Evolutionary conservation across 2,888 invertebrate species (phyloP).

Genomic region (Oconnorella tubifera): DNA sequence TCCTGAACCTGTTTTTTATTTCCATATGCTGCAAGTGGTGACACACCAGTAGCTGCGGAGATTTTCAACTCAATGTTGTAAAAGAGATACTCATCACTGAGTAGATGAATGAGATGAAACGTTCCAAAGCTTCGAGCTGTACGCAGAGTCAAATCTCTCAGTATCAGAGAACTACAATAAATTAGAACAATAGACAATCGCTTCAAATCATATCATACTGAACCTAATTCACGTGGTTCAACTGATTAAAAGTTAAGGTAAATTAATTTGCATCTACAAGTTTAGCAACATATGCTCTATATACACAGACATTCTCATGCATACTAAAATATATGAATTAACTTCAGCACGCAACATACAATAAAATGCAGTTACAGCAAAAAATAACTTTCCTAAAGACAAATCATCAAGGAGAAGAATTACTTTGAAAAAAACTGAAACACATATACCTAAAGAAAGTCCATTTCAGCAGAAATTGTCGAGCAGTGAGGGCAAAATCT

Average conservation of each 20-base stretch:
- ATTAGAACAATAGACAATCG: not conserved
- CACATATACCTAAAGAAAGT: conserved; percentile 20
- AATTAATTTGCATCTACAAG: too few species aligned
- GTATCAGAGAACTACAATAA: conserved; percentile 21
- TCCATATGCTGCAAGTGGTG: conserved; percentile 8
- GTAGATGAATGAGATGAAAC: conserved; percentile 28
- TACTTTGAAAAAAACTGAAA: too few species aligned
- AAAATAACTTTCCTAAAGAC: not conserved
- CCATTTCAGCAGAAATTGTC: conserved; percentile 18
- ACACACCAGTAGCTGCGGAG: conserved; percentile 15
- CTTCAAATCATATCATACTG: too few species aligned
- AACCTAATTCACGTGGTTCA: too few species aligned
- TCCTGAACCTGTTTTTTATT: conserved; percentile 14
- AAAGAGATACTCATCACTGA: conserved; percentile 29
- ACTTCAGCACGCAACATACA: too few species aligned
- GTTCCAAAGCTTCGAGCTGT: conserved; percentile 24
- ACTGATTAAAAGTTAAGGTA: too few species aligned
- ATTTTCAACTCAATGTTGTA: conserved; percentile 24
- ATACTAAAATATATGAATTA: too few species aligned
- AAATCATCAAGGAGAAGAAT: not conserved
- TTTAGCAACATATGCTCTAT: too few species aligned
- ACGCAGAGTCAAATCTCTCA: conserved; percentile 15
- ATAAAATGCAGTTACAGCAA: too few species aligned
- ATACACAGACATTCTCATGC: too few species aligned
- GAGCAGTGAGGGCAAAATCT: conserved; percentile 18